A percentile compares a stretch with the other conserved stretches of the same genome.
Conservation (phyloP, 2,888 invertebrate species). For the Abrostola triplasia region DNA sequence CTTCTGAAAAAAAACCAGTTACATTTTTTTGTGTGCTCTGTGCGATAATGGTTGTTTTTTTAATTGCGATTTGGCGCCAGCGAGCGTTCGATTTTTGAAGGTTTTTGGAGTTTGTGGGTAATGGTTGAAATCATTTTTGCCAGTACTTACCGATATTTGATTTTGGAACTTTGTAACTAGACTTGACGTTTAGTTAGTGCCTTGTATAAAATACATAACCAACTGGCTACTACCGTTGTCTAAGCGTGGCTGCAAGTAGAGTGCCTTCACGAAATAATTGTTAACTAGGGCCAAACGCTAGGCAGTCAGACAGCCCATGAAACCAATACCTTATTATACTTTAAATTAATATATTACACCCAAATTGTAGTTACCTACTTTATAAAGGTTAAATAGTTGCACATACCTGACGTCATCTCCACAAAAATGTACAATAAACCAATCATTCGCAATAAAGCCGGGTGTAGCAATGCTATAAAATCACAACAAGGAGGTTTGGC, state of each 20-base stretch:
- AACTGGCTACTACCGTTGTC: no score
- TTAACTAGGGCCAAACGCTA: no score
- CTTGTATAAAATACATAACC: no score
- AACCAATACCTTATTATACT: no score
- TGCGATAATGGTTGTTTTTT: constrained; percentile 60
- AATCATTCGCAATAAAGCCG: constrained; percentile 7
- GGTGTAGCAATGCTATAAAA: neutral
- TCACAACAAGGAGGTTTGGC: constrained; percentile 17
- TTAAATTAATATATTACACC: neutral
- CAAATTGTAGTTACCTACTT: neutral
- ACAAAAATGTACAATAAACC: neutral
- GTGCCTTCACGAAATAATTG: no score
- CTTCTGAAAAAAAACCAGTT: constrained; percentile 66
- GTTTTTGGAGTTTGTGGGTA: constrained; percentile 6
- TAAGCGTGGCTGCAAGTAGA: no score
- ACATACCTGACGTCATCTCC: neutral
- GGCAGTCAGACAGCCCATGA: no score
- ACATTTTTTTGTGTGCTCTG: constrained; percentile 56
- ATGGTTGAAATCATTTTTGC: neutral
- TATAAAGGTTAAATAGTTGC: neutral
- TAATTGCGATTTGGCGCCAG: constrained; percentile 55
- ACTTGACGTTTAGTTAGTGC: no score
- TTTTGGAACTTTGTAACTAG: no score
- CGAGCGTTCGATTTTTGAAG: constrained; percentile 37
- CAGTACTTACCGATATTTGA: no score